Evolutionary conservation across 2,797 vertebrate genomes (phyloP).

Genomic region (Hyperoplus lanceolatus): DNA sequence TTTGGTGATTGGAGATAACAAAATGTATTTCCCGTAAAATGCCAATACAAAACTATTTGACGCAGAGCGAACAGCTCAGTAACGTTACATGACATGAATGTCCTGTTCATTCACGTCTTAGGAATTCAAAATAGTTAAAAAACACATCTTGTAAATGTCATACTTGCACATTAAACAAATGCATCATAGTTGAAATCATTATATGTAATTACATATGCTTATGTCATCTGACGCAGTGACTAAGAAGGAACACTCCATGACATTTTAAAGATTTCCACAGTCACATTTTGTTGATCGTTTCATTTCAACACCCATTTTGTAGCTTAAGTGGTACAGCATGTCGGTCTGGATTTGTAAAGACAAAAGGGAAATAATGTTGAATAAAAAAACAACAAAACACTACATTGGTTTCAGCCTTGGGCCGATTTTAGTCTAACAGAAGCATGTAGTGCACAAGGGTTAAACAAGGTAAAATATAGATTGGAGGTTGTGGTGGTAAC

Average conservation of each 20-base stretch:
- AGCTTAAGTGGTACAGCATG: background rate
- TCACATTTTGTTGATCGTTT: background rate
- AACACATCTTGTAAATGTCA: background rate
- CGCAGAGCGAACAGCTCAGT: conserved; percentile 4
- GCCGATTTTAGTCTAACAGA: background rate
- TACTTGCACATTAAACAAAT: background rate
- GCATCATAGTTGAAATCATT: background rate
- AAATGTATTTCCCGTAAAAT: conserved; percentile 24
- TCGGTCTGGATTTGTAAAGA: background rate
- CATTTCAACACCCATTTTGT: background rate
- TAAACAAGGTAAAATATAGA: background rate
- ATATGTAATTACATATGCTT: background rate
- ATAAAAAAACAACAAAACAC: conserved; percentile 2
- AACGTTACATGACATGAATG: background rate
- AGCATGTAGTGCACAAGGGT: background rate
- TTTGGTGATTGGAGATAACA: background rate
- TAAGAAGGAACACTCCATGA: background rate
- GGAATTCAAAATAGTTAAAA: background rate
- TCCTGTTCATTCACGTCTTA: background rate
- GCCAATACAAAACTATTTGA: conserved; percentile 1
- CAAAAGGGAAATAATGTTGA: background rate
- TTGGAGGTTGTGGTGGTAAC: background rate
- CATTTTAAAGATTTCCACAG: background rate
- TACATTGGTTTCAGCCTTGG: background rate
- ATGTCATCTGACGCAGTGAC: background rate